Evolutionary conservation across 2,113 vertebrate genomes (phyloP), one percentile per base, ranked within the genome.

Genomic region (Callocephalon fimbriatum): DNA sequence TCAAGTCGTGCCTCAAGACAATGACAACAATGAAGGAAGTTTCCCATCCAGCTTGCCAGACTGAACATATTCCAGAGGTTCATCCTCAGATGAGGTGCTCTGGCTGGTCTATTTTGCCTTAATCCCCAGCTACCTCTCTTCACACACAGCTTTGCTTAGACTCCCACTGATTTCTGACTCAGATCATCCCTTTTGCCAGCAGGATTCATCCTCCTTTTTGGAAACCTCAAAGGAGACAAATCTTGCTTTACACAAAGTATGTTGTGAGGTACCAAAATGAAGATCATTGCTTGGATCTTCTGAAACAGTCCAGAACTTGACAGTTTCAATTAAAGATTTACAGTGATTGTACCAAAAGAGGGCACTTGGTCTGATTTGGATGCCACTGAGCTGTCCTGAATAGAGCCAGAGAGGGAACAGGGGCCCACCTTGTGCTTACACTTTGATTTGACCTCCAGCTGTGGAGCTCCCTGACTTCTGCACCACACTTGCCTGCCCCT

Each of bases 401-500:
- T 21, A 11, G 15, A 75, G 20, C 4, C 56, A 72, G 18, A 58
- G 48, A 68, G 5, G 17, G 59, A 74, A 61, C 22, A 51, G 7
- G 5, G 20, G 14, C 10, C 84, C 7, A 1, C 37, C 1, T 0
- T 29, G 22, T 56, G 44, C 44, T 63, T 48, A 37, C 9, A 15
- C 4, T 45, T 67, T 3, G 47, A 70, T 31, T 63, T 73, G 21
- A 42, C 47, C 10, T 11, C 63, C 56, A 20, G 4, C 9, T 6
- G 6, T 63, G 44, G 2, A 50, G 35, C 12, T 29, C 59, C 14
- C 20, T 77, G 45, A 44, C 8, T 70, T 65, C 53, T 51, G 32
- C 35, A 37, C 42, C 44, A 48, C 19, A 7, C 4, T 76, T 15
- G 40, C 21, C 50, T 42, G 19, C 20, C 23, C 40, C 40, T 48